Evolutionary conservation across 2,888 invertebrate genomes (phyloP), one percentile per base, ranked within the genome.

Genomic region (Melinaea marsaeus): DNA sequence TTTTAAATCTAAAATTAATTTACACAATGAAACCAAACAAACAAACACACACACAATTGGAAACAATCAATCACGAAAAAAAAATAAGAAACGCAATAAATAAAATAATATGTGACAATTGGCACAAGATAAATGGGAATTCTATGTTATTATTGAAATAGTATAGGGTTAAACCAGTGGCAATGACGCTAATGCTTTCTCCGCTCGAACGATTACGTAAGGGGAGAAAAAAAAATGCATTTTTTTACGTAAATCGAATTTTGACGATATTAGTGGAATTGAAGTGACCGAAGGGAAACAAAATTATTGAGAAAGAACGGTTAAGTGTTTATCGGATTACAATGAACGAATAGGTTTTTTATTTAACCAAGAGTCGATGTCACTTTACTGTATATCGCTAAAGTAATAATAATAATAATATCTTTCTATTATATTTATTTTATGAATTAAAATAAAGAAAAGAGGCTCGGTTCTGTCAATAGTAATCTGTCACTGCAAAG

Each of bases 171-270:
- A 73, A 70, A 68, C 63, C 68, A 69, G 69, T 77, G 74, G 73
- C 77, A 75, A 75, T 79, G 82, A 81, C 79, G 76, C 78, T 85
- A 86, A 84, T 83, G 79, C 76, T 76, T 79, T 80, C 79, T 76
- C 79, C 85, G 84, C 83, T 79, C 73, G 77, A 78, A 74, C 71
- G 80, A 74, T 74, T 80, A 70, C 71, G 72, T 70, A 64, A 70
- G 76, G 78, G 81, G 84, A 83, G 78, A 75, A 71, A 75, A 76
- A 79, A 75, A 76, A 73, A 74, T 71, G 72, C 63, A 63, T 66
- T 78, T 85, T 86, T 86, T 86, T 84, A 77, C 79, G 83, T 83
- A 86, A 89, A 88, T 86, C 79, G 79, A 84, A 80, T 88, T 88
- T 83, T 83, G 83, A 83, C 79, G 75, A 81, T 87, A 81, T 85